phyloP scores from a whole-genome alignment of 2,113 vertebrate genomes.

The Notechis scutatus region DNA sequence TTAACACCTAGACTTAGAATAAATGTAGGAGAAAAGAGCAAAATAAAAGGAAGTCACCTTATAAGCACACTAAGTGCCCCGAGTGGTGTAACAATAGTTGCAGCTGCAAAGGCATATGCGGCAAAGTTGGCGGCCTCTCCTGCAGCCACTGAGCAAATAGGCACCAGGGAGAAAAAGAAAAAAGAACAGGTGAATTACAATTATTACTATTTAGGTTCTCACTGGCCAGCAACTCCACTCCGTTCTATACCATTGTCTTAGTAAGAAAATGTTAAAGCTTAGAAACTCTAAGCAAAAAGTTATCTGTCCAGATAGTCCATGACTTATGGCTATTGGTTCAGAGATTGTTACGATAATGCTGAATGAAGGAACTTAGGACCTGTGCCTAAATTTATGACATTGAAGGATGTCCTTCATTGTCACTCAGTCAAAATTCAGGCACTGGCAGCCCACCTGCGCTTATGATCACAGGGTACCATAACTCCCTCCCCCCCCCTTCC shows the following conservation, averaged over 20 bases:
- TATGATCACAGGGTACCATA: too few species aligned
- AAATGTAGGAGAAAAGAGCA: neutral
- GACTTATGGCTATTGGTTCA: too few species aligned
- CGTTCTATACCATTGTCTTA: too few species aligned
- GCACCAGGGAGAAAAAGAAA: constrained; percentile 48
- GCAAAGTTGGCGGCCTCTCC: constrained; percentile 93
- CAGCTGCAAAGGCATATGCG: constrained; percentile 91
- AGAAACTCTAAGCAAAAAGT: neutral
- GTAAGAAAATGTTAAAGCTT: neutral
- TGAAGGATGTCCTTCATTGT: too few species aligned
- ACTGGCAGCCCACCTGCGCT: too few species aligned
- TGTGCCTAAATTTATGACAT: too few species aligned
- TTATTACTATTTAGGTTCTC: neutral
- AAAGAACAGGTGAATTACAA: constrained; percentile 25
- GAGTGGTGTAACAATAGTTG: constrained; percentile 90
- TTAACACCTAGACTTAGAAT: neutral
- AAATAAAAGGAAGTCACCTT: constrained; percentile 73
- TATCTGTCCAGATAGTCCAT: neutral
- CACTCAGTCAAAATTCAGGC: too few species aligned
- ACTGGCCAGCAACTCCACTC: neutral
- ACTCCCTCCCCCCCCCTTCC: too few species aligned
- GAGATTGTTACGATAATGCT: too few species aligned
- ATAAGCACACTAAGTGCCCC: constrained; percentile 93
- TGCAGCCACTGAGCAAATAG: constrained; percentile 81
- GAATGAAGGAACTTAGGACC: too few species aligned